Base-by-base conservation (phyloP, 1,140 invertebrate genomes). In the Ceratina australensis region DNA sequence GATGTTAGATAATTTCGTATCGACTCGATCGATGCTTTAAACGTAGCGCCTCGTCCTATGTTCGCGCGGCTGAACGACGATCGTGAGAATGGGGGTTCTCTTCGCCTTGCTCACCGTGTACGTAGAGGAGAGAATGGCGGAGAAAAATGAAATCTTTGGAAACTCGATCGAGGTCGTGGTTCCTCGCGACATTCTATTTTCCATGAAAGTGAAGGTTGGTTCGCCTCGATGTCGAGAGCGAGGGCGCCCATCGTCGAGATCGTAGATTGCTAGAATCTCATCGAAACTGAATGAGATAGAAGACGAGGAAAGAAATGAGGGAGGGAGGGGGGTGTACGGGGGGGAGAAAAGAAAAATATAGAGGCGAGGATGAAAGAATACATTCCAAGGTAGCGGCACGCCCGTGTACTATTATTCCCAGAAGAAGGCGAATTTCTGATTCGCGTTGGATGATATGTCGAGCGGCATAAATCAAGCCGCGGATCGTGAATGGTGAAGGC, bases 361-460 rank as follows among this genome's bases (percentile, higher is more conserved):
- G 22, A 18, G n/a, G 18, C 15, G 47, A 42, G 22, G 15, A 56
- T 7, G 22, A 54, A 22, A 54, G 16, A 52, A 84, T 82, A 86
- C 82, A 84, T 87, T 85, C 83, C 75, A 83, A 88, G 85, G 82
- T 89, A 87, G 86, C 87, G 86, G 87, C 81, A 83, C 67, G 87
- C 82, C 82, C 65, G 83, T 83, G 52, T 80, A 49, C 72, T 49
- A 82, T 74, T 49, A 83, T 86, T 85, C 68, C 71, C 81, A 78
- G 80, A 73, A 83, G 78, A 80, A 80, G 86, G 82, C 76, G 83
- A 61, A 80, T 81, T 79, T 81, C 83, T 81, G 80, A 86, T 88
- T 83, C 81, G 18, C 47, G 47, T 28, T 59, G 56, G 59, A 52
- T 24, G 57, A 80, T 54, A 85, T 64, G 81, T 83, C 68, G 68